Base-by-base conservation (phyloP, 2,888 invertebrate species). In the Apodemia hepburni region DNA sequence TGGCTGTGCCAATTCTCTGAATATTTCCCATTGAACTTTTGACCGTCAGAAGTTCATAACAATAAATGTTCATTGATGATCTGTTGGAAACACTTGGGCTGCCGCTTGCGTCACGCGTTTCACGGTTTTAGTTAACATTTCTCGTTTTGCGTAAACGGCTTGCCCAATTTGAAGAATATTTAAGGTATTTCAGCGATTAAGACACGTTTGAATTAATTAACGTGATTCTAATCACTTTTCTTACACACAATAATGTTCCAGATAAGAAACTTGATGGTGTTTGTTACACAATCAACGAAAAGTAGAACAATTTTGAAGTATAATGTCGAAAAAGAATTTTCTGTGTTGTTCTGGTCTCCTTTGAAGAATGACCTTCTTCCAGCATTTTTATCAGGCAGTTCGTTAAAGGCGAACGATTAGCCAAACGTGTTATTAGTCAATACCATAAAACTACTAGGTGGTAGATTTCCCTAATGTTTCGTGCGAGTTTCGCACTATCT, bases 1-100 rank as follows among this genome's bases (percentile, higher is more conserved):
- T 81, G 78, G 71, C 70, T 7, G 69, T 71, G 71, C 70, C 79
- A 76, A 78, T 80, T 78, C 72, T 62, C 65, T 72, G 64, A 74
- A 73, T 76, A 70, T 74, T 76, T 74, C 77, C 74, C 73, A 80
- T 78, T 78, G 71, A 68, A 68, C 65, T 67, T 61, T 62, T 59
- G 63, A 62, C 59, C 61, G 67, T 63, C 65, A 47, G 33, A 38
- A 64, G 64, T 61, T 62, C 63, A 63, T 61, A 64, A 62, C 61
- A 64, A 27, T 57, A 57, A 57, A 57, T 29, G 54, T 57, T 57
- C 54, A 59, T 72, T 71, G 42, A 33, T 47, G 62, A 58, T 18
- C 29, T 5, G 45, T 17, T 17, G 45, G 27, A 12, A 57, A 29
- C 27, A 57, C 29, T 27, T 22, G 54, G 18, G 27, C 22, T 57